Base-by-base conservation (phyloP, 2,888 invertebrate genomes). In the Luffia ferchaultella region DNA sequence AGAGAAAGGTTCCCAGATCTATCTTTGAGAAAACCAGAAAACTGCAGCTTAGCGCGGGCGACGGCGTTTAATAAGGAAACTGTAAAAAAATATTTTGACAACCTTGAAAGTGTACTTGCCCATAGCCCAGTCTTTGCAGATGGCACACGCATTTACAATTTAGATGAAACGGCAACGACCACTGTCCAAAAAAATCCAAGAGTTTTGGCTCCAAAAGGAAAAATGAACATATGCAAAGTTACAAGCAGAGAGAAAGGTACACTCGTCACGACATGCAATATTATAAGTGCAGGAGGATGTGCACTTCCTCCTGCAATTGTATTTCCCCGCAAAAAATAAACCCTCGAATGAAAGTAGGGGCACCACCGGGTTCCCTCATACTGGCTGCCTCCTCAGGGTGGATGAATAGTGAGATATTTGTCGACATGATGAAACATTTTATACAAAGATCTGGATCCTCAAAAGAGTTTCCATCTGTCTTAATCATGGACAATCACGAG, bases 401-500 rank as follows among this genome's bases (percentile, higher is more conserved):
- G 65, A 66, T 65, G 61, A 63, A 56, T 18, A 51, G 57, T 16
- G 60, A 62, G 46, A 45, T 62, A 17, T 67, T 65, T 55, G 18
- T 60, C 16, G 42, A 60, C 46, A 58, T 64, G 40, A 58, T 67
- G 52, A 52, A 60, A 50, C 63, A 65, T 56, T 67, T 68, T 53
- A 56, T 63, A 46, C 59, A 61, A 52, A 51, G 57, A 49, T 52
- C 59, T 16, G 49, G 52, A 40, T 53, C 52, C 20, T 52, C 55
- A 30, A 50, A 45, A 50, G 55, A 57, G 45, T 56, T 61, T 52
- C 59, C 59, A 16, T 55, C 51, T 7, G 46, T 62, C n/a, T 46
- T 62, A n/a, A 55, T 67, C 30, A 54, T 63, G 48, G 67, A 69
- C 51, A 68, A 70, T 51, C 63, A 67, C 51, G 63, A 63, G 50